Evolutionary conservation across 2,113 vertebrate species (phyloP).

Genomic region (Corythaixoides concolor): DNA sequence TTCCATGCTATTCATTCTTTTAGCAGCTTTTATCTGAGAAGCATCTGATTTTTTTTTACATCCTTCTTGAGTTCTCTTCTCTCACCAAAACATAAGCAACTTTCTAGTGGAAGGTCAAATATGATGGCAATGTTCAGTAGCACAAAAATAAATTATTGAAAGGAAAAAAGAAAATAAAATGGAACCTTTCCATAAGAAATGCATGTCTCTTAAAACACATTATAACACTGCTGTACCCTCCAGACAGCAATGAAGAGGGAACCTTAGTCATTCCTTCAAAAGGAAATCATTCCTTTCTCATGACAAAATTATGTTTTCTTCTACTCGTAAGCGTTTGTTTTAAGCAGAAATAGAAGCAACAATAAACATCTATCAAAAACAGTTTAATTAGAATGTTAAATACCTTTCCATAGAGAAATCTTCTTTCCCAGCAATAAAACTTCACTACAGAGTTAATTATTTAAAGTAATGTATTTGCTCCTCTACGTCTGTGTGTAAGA

Average conservation of each 20-base stretch:
- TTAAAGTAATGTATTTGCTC: slow-evolving; percentile 65
- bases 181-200: neutral
- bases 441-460: slow-evolving; percentile 69
- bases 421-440: slow-evolving; percentile 41
- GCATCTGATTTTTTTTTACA: neutral
- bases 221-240: neutral
- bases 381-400: slow-evolving; percentile 75
- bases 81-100: neutral
- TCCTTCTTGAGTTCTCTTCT: neutral
- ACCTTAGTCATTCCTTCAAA: neutral
- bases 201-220: neutral
- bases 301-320: slow-evolving; percentile 6
- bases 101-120: neutral
- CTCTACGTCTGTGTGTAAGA: slow-evolving; percentile 37
- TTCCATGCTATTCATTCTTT: neutral
- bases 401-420: slow-evolving; percentile 33
- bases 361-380: slow-evolving; percentile 65
- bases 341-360: slow-evolving; percentile 18
- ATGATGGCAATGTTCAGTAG: neutral
- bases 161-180: neutral
- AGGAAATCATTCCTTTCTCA: neutral
- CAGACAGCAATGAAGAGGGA: neutral
- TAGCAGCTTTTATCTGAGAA: neutral
- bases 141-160: neutral
- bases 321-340: neutral